Evolutionary conservation across 2,888 invertebrate genomes (phyloP).

Genomic region (Notodonta dromedarius): DNA sequence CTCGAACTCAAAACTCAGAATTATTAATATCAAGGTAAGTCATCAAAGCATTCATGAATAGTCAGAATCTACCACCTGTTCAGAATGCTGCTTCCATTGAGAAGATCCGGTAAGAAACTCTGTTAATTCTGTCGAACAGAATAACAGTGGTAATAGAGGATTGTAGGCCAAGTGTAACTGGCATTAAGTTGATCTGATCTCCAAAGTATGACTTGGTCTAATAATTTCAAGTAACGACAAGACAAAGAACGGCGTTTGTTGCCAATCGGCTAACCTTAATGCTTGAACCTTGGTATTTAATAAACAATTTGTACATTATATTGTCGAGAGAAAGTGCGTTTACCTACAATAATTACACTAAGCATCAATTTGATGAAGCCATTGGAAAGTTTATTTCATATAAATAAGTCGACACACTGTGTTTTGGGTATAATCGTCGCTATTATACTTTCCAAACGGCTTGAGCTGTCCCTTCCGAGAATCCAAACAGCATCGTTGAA

Average conservation of each 20-base stretch:
- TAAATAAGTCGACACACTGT: slow-evolving; percentile 15
- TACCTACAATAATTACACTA: slow-evolving; percentile 24
- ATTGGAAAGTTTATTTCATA: slow-evolving; percentile 30
- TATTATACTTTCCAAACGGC: not conserved
- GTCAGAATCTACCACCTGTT: no score
- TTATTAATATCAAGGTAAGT: no score
- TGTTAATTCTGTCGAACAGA: no score
- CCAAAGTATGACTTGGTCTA: not conserved
- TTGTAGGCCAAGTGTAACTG: no score
- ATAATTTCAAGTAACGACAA: not conserved
- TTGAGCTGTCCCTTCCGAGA: no score
- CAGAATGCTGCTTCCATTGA: no score
- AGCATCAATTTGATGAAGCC: slow-evolving; percentile 19
- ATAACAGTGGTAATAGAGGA: no score
- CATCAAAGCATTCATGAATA: no score
- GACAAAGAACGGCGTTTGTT: not conserved
- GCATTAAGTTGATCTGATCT: not conserved
- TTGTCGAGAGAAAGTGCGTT: slow-evolving; percentile 9
- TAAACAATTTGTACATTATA: slow-evolving; percentile 4
- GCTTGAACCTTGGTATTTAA: slow-evolving; percentile 6
- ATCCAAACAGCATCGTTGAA: no score
- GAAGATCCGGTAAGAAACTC: no score
- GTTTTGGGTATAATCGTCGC: not conserved
- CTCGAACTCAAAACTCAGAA: no score
- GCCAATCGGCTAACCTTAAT: not conserved